Evolutionary conservation across 2,888 invertebrate species (phyloP), one percentile per base, ranked within the genome.

Genomic region (Thymelicus lineola): DNA sequence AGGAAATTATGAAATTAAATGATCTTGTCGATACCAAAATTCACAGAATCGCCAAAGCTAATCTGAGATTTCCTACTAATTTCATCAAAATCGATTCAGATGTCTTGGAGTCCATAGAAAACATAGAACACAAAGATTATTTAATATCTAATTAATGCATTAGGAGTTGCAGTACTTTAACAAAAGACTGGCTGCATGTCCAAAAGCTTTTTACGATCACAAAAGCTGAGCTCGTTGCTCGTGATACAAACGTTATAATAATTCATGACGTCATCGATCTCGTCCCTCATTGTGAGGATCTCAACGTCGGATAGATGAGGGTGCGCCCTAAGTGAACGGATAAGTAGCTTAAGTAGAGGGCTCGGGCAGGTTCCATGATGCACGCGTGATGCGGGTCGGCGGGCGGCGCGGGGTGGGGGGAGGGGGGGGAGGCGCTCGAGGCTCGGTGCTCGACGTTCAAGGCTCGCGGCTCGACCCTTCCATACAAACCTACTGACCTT

Each of bases 281-380:
- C 20, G 6, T 2, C 20, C 20, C 17, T 53, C 20, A 20, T 53
- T 53, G 53, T 53, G 53, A 2, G 9, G 53, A 53, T 53, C 12
- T 53, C 20, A n/a, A 20, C 53, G 36, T 28, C 28, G 61, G 46
- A 20, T 60, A 15, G 42, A 67, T 60, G 42, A 53, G 66, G 60
- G 28, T 9, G n/a, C 12, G 7, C 60, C 60, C 60, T 53, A 60
- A 60, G 67, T 60, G 67, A 60, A 60, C 7, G 53, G 67, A 61
- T 67, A 61, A 67, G 67, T 53, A 60, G 42, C 60, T 60, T 60
- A 50, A 28, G 42, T 15, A 9, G 66, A 66, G 57, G 59, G 36
- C 20, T 38, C 14, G 4, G 38, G n/a, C 59, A 61, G 60, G 42
- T 67, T 67, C 61, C 60, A 67, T 66, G 58, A 66, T 66, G 66